Base-by-base conservation (phyloP, 2,113 vertebrate species). In the Empidonax traillii region DNA sequence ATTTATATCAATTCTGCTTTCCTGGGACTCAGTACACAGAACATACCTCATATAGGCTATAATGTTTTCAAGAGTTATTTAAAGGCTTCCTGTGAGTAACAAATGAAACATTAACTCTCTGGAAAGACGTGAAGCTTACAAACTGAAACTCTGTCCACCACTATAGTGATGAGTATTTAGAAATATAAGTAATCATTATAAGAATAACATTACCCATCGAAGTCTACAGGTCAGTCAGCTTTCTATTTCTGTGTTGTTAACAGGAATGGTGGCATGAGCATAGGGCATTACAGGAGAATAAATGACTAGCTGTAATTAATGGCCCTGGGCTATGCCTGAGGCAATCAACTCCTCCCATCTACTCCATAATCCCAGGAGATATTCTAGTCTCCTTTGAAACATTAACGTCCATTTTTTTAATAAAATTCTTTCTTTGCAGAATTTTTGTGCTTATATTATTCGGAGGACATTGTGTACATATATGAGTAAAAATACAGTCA, bases 251-350 rank as follows among this genome's bases (percentile, higher is more conserved):
- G 37, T 62, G 21, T n/a, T 69, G 10, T 72, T 72, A 88, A 78
- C 27, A 79, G 87, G n/a, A 93, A 85, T 49, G 44, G 47, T 75
- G 53, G 89, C 78, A 96, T 43, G 61, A 88, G 62, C 92, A 74
- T 7, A 76, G 72, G 84, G 92, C 94, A 87, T 93, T 93, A 96
- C 58, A 84, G 20, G 8, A 63, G 76, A 91, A 95, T 94, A 94
- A 96, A 95, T 78, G 91, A 92, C 88, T 92, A 71, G 77, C 59
- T 92, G 63, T 56, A 81, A 94, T 95, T 91, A 97, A 96, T 23
- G 62, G 65, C 68, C 61, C 39, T 25, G 6, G 66, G 86, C 77
- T 95, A 53, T 69, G 89, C 85, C 74, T 85, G 53, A 79, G 67
- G 94, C 90, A 80, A 90, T 82, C 46, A 91, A 49, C 78, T 96